Conservation (phyloP, 2,113 vertebrate species). For the Shinisaurus crocodilurus region DNA sequence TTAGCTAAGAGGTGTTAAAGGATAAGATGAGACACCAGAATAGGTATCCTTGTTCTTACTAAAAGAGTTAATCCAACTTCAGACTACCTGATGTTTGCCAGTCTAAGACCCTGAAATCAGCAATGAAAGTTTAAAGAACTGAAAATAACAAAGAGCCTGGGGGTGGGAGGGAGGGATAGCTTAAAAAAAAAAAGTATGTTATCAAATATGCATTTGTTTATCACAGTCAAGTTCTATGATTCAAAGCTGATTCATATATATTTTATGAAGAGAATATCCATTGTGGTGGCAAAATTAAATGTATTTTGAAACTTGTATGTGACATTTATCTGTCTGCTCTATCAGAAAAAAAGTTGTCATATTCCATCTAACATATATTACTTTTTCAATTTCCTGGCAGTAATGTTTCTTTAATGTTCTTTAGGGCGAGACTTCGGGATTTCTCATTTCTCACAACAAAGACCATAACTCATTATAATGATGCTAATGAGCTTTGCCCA, state of each 20-base stretch:
- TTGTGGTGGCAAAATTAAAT: constrained; percentile 81
- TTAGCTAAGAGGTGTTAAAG: not conserved
- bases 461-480: constrained; percentile 86
- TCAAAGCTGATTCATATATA: constrained; percentile 70
- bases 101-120: constrained; percentile 29
- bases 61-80: constrained; percentile 10
- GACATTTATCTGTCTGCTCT: constrained; percentile 80
- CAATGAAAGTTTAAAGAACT: constrained; percentile 66
- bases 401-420: constrained; percentile 80
- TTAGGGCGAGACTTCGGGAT: constrained; percentile 67
- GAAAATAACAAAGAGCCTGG: constrained; percentile 66
- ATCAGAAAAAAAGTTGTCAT: constrained; percentile 79
- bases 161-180: not conserved
- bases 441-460: constrained; percentile 79
- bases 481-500: constrained; percentile 83
- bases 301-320: constrained; percentile 75
- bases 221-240: constrained; percentile 60
- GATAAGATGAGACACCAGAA: not conserved
- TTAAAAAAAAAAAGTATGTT: constrained; percentile 32
- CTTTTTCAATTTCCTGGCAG: constrained; percentile 83
- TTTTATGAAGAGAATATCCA: constrained; percentile 76
- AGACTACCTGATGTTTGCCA: not conserved
- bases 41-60: not conserved
- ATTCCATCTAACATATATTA: constrained; percentile 79
- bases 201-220: constrained; percentile 76